Percentiles rank a stretch among this genome's conserved stretches.
Evolutionary conservation across 1,140 invertebrate species (phyloP).

Genomic region (Stegodyphus mimosarum): DNA sequence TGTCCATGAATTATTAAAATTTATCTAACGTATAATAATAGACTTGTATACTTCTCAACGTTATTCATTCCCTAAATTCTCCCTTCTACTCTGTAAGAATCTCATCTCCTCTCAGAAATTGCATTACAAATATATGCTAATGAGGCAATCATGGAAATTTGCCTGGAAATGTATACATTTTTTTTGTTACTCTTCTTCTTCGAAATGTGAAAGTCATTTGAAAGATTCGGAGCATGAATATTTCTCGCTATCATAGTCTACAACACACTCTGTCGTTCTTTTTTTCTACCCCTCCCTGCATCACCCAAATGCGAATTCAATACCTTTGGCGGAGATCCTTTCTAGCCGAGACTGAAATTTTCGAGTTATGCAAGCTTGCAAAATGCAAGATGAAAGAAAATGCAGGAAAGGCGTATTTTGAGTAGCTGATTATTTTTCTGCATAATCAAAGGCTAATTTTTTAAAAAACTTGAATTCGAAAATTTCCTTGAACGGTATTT

Average conservation of each 20-base stretch:
- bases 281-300: not conserved
- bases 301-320: slow-evolving; percentile 19
- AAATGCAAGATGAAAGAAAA: slow-evolving; percentile 16
- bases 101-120: slow-evolving; percentile 21
- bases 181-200: slow-evolving; percentile 12
- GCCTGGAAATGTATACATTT: not conserved
- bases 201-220: slow-evolving; percentile 34
- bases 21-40: not conserved
- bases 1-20: slow-evolving; percentile 41
- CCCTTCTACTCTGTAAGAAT: not conserved
- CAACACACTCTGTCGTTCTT: slow-evolving; percentile 12
- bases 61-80: slow-evolving; percentile 1
- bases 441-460: slow-evolving; percentile 27
- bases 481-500: too few species aligned
- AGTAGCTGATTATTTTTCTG: slow-evolving; percentile 29
- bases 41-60: slow-evolving; percentile 4
- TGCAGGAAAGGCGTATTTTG: not conserved
- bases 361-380: not conserved
- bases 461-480: too few species aligned
- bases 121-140: slow-evolving; percentile 51
- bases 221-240: slow-evolving; percentile 47
- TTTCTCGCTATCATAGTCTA: not conserved
- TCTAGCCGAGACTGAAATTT: slow-evolving; percentile 20
- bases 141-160: slow-evolving; percentile 40
- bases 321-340: not conserved